phyloP scores from a whole-genome alignment of 1,140 invertebrate species.

The Camponotus floridanus region DNA sequence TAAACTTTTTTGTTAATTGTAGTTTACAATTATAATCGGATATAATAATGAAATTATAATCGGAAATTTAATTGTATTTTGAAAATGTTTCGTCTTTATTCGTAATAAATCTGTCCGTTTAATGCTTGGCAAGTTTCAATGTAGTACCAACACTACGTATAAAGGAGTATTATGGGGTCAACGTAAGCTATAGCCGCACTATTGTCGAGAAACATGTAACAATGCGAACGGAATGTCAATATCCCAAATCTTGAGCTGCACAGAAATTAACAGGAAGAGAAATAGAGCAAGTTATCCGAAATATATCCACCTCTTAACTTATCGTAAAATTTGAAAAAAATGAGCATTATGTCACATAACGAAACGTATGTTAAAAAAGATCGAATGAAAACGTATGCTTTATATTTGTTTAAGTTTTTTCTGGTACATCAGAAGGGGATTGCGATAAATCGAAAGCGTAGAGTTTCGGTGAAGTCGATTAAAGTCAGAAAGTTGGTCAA shows the following conservation, averaged over 20 bases:
- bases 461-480: slow-evolving; percentile 55
- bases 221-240: slow-evolving; percentile 47
- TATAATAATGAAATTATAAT: not conserved
- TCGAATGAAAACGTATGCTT: slow-evolving; percentile 36
- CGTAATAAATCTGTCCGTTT: slow-evolving; percentile 50
- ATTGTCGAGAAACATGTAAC: slow-evolving; percentile 45
- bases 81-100: slow-evolving; percentile 31
- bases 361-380: not conserved
- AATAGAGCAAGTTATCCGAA: slow-evolving; percentile 5
- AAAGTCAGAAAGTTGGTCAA: slow-evolving; percentile 74
- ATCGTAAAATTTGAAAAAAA: slow-evolving; percentile 39
- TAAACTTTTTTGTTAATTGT: no score
- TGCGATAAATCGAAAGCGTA: not conserved
- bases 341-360: not conserved
- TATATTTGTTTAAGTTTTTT: not conserved
- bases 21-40: no score
- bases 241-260: slow-evolving; percentile 12
- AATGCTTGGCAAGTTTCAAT: slow-evolving; percentile 31
- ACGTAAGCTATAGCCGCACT: slow-evolving; percentile 5
- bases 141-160: slow-evolving; percentile 25
- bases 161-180: slow-evolving; percentile 32
- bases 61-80: slow-evolving; percentile 21
- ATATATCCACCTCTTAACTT: slow-evolving; percentile 36
- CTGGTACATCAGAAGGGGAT: not conserved
- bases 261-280: slow-evolving; percentile 18